Percentiles rank a stretch among this genome's conserved stretches.
phyloP scores from a whole-genome alignment of 2,888 invertebrate species.

The Stictocephala bisonia region DNA sequence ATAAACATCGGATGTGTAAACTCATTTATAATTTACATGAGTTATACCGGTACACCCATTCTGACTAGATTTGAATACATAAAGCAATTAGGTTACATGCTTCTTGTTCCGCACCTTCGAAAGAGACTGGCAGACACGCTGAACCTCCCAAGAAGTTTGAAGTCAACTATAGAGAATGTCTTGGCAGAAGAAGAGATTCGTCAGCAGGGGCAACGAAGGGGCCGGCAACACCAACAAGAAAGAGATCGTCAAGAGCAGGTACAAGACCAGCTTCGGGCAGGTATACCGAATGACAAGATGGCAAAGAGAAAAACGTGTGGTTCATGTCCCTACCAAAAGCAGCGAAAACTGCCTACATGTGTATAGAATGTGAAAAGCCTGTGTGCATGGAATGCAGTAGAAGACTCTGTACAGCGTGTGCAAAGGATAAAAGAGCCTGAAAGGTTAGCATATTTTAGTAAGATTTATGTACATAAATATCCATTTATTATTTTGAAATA shows the following conservation, averaged over 20 bases:
- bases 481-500: too few species aligned
- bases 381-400: too few species aligned
- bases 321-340: too few species aligned
- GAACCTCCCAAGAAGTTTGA: constrained; percentile 32
- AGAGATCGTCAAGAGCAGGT: neutral
- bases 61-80: constrained; percentile 7
- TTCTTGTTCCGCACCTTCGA: constrained; percentile 3
- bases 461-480: too few species aligned
- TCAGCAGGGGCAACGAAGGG: neutral
- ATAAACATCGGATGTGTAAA: constrained; percentile 4
- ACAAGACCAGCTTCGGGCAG: neutral
- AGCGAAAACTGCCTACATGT: too few species aligned
- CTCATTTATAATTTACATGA: neutral
- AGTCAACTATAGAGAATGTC: neutral
- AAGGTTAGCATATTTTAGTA: too few species aligned
- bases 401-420: too few species aligned
- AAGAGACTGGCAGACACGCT: neutral
- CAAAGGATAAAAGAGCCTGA: too few species aligned
- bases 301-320: constrained; percentile 1
- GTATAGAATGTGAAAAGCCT: too few species aligned
- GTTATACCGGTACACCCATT: neutral
- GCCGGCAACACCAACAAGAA: neutral
- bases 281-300: constrained; percentile 17
- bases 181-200: neutral
- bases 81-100: neutral